A percentile compares a stretch with the other conserved stretches of the same genome.
phyloP scores from a whole-genome alignment of 1,140 invertebrate species.

The Diorhabda sublineata region DNA sequence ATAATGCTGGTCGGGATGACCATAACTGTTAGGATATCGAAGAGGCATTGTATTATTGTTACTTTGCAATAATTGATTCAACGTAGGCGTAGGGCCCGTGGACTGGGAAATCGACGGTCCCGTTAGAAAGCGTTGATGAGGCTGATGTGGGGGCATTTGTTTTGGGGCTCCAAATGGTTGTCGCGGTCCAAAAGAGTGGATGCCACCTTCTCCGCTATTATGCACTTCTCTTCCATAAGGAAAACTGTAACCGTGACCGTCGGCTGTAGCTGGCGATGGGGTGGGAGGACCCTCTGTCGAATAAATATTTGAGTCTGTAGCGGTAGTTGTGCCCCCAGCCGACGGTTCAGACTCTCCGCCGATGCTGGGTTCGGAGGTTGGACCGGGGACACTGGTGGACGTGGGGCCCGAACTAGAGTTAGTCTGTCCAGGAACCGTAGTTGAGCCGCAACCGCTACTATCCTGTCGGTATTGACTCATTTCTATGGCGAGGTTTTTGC shows the following conservation, averaged over 20 bases:
- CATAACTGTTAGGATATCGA: constrained; percentile 44
- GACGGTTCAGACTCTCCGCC: constrained; percentile 23
- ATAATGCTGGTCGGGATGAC: constrained; percentile 41
- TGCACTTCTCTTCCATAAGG: constrained; percentile 41
- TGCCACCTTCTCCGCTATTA: constrained; percentile 33
- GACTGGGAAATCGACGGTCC: constrained; percentile 69
- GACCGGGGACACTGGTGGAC: constrained; percentile 27
- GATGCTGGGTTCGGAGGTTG: constrained; percentile 19
- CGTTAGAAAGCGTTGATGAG: constrained; percentile 56
- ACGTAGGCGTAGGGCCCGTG: constrained; percentile 82
- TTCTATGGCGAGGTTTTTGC: constrained; percentile 43
- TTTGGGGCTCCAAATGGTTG: constrained; percentile 41
- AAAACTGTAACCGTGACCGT: constrained; percentile 39
- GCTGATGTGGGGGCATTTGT: constrained; percentile 38
- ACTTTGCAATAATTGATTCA: constrained; percentile 69
- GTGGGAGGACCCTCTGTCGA: constrained; percentile 24
- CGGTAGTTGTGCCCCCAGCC: constrained; percentile 15
- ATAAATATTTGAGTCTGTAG: constrained; percentile 28
- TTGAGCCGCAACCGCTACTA: constrained; percentile 36
- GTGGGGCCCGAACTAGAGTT: constrained; percentile 31
- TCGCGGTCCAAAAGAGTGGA: constrained; percentile 43
- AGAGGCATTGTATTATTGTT: constrained; percentile 39
- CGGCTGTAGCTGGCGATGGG: constrained; percentile 28
- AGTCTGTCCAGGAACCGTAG: constrained; percentile 24
- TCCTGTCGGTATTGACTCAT: constrained; percentile 48